Base-by-base conservation (phyloP, 2,888 invertebrate genomes). In the Hydropsyche betteni region DNA sequence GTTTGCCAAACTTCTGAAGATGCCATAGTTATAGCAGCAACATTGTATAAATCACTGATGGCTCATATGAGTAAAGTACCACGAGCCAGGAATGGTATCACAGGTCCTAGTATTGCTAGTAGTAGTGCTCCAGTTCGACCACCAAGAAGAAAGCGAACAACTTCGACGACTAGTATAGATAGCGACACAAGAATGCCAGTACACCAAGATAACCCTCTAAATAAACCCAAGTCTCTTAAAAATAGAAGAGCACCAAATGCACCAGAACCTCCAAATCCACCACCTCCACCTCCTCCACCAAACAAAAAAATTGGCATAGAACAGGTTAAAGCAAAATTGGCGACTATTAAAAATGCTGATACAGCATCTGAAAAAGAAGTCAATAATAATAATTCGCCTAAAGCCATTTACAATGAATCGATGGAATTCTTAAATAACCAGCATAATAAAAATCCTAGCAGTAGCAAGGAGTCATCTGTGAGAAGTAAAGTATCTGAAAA, bases 1-100 rank as follows among this genome's bases (percentile, higher is more conserved):
- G 93, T 95, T 81, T 96, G 96, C 85, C 92, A 93, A 84, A 93
- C 93, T 81, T 93, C 95, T 50, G 95, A 96, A 86, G 96, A 96
- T 84, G 96, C 96, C 79, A 93, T 96, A 53, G 94, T 95, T 0
- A 94, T 96, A 81, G 96, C 96, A 12, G 96, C 96, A 68, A 96
- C 95, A 79, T 88, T 96, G 80, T 96, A 96, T 86, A 94, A 95
- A 85, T 94, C 94, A 51, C 87, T 96, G 75, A 92, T 96, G 87
- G 91, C 94, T 77, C 93, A 93, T 82, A 93, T 94, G 88, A 91
- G 91, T 83, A 88, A 89, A 71, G 78, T 79, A 7, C 78, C 79
- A 5, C 51, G 77, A 64, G 78, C 75, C 82, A 89, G 87, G 83
- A 92, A 94, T 80, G 94, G 94, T 34, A 88, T 94, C 16, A 93